These are phyloP conservation scores for Heptranchias perlo DNA, from an alignment of 2,113 vertebrate genomes.

Conservation along the genomic window DNA sequence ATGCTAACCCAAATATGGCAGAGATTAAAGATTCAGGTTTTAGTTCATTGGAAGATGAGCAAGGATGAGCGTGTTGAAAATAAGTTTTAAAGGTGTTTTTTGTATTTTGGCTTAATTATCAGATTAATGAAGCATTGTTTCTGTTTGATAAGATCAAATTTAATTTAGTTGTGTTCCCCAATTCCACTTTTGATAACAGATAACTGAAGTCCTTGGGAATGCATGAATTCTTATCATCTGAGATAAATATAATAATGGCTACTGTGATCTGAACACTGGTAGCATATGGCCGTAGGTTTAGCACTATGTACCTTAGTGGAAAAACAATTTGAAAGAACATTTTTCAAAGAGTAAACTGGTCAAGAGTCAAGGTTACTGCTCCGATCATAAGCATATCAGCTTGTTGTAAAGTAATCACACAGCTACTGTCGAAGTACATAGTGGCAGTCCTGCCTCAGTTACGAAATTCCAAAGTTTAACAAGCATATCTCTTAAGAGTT, in stretches of 20 bases:
- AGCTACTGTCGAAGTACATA: conserved; percentile 19
- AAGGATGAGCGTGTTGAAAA: background rate
- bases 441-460: background rate
- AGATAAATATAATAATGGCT: conserved; percentile 18
- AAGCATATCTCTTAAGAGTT: background rate
- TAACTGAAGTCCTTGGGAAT: background rate
- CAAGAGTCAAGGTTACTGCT: background rate
- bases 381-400: background rate
- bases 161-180: background rate
- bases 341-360: background rate
- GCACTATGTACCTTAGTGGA: background rate
- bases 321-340: background rate
- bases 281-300: background rate
- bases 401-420: background rate
- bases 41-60: background rate
- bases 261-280: conserved; percentile 15
- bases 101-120: background rate
- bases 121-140: background rate
- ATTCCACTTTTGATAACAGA: background rate
- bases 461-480: conserved; percentile 33
- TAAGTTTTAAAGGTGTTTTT: too few species aligned
- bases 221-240: background rate
- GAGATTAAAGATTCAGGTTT: background rate
- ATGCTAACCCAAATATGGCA: background rate
- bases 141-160: background rate